Percentiles rank a stretch among this genome's conserved stretches.
These are phyloP conservation scores for Copsychus sechellarum DNA, from an alignment of 2,113 vertebrate species.

Conservation along the genomic window DNA sequence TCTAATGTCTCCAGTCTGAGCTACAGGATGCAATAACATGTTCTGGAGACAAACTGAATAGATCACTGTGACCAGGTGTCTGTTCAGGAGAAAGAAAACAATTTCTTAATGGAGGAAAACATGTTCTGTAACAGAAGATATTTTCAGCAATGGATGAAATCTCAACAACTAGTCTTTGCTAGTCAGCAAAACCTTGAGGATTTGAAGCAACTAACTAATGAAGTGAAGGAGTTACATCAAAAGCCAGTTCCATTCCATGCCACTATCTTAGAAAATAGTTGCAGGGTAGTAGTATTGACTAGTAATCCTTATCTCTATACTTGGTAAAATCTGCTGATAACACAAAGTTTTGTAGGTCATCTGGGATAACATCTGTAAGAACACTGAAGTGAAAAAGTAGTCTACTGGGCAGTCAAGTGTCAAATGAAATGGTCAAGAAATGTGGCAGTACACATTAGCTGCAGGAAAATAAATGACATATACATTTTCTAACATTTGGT, in stretches of 20 bases:
- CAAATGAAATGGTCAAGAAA: not conserved
- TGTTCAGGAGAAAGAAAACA: not conserved
- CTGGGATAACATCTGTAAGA: not conserved
- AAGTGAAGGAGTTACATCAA: not conserved
- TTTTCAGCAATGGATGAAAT: not conserved
- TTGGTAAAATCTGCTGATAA: not conserved
- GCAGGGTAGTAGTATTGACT: not conserved
- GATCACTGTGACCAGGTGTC: not conserved
- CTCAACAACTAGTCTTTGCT: not conserved
- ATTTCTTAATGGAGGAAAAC: not conserved
- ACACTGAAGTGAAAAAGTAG: not conserved
- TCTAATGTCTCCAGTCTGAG: not conserved
- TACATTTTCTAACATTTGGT: not conserved
- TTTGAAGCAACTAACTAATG: not conserved
- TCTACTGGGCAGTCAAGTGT: not conserved
- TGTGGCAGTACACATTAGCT: not conserved
- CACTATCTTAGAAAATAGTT: not conserved
- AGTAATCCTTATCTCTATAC: not conserved
- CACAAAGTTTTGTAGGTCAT: not conserved
- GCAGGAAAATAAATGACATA: not conserved
- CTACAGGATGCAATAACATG: not conserved
- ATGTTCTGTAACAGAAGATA: not conserved
- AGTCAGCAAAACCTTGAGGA: not conserved
- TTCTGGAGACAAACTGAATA: not conserved
- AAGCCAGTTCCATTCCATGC: not conserved